These are phyloP conservation scores for Aelia acuminata DNA, from an alignment of 2,888 invertebrate genomes.

Conservation along the genomic window DNA sequence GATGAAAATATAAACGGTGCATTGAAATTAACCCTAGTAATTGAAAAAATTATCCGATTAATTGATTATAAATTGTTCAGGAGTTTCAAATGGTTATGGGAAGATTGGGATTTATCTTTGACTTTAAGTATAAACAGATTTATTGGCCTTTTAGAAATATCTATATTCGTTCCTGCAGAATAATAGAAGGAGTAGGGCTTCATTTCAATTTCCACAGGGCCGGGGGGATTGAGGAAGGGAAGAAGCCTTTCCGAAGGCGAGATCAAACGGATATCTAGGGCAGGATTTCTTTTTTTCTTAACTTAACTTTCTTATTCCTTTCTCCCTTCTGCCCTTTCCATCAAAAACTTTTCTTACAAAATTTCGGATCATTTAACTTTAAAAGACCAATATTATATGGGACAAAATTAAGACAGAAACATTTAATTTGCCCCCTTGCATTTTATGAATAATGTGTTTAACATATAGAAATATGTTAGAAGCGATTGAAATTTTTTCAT, in stretches of 20 bases:
- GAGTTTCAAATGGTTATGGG: neutral
- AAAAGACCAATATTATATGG: too few species aligned
- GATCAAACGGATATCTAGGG: conserved; percentile 50
- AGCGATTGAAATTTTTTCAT: too few species aligned
- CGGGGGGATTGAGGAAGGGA: conserved; percentile 26
- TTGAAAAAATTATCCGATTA: neutral
- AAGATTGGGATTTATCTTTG: conserved; percentile 4
- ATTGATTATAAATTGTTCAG: neutral
- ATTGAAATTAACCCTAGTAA: neutral
- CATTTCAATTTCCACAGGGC: conserved; percentile 42
- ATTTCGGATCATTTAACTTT: neutral
- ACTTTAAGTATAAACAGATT: conserved; percentile 48
- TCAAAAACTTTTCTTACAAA: neutral
- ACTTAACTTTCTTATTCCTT: conserved; percentile 14
- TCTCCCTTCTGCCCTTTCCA: too few species aligned
- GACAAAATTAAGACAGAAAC: too few species aligned
- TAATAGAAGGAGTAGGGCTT: conserved; percentile 21
- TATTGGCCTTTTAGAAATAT: conserved; percentile 4
- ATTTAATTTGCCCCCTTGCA: too few species aligned
- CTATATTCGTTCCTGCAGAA: conserved; percentile 16
- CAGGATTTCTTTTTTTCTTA: conserved; percentile 2
- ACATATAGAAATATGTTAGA: too few species aligned
- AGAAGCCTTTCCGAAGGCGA: conserved; percentile 39
- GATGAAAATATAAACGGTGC: too few species aligned
- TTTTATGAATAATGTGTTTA: too few species aligned